Conservation (phyloP, 2,113 vertebrate genomes). For the Myotis lucifugus region DNA sequence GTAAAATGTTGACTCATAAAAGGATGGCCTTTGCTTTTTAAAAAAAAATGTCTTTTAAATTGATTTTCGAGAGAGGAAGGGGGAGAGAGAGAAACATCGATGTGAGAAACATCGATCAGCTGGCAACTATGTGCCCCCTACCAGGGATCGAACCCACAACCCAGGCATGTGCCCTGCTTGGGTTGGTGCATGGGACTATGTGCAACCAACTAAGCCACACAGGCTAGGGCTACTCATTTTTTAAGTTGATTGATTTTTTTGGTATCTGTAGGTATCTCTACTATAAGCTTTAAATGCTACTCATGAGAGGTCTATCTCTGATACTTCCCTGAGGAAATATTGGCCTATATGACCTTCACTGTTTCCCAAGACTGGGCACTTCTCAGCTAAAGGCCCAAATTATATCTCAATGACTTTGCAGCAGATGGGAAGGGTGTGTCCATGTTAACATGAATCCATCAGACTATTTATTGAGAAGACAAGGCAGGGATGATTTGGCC, state of each 20-base stretch:
- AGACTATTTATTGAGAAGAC: neutral
- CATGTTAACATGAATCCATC: neutral
- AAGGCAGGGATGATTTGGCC: neutral
- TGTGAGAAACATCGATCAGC: too few relatives aligned
- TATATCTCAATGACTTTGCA: neutral
- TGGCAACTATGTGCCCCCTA: too few relatives aligned
- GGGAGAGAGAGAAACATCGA: too few relatives aligned
- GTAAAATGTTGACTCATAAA: slow-evolving; percentile 31
- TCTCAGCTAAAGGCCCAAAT: neutral
- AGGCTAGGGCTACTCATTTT: neutral
- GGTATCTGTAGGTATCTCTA: neutral
- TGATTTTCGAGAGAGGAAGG: too few relatives aligned
- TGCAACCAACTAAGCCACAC: too few relatives aligned
- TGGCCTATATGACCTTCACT: neutral
- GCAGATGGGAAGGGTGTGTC: neutral
- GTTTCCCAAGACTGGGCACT: neutral
- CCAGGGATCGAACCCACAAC: too few relatives aligned
- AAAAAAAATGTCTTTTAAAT: too few relatives aligned
- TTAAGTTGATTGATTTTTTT: neutral
- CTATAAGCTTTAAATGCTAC: neutral
- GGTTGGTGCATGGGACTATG: too few relatives aligned
- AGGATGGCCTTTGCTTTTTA: neutral
- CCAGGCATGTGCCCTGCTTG: too few relatives aligned
- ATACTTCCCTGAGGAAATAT: neutral
- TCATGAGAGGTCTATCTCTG: neutral